A percentile compares a stretch with the other conserved stretches of the same genome.
These are phyloP conservation scores for Sabellastarte sp. DNA, from an alignment of 2,888 invertebrate genomes.

Conservation along the genomic window DNA sequence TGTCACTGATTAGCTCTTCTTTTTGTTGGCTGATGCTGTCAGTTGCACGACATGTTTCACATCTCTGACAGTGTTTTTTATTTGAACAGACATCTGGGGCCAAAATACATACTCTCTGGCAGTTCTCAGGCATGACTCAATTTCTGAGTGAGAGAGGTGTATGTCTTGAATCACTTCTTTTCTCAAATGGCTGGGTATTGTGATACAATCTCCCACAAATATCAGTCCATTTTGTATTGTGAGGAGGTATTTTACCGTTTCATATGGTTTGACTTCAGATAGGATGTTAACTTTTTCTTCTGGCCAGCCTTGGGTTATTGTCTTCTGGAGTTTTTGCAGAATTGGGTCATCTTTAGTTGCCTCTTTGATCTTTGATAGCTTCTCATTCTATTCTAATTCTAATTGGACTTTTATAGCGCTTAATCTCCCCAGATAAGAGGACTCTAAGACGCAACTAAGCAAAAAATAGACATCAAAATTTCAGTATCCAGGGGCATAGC, in stretches of 20 bases:
- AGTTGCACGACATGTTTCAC: neutral
- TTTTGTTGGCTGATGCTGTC: neutral
- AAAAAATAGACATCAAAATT: too few species aligned
- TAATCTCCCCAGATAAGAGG: too few species aligned
- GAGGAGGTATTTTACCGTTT: constrained; percentile 2
- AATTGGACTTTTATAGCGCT: too few species aligned
- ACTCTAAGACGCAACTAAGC: too few species aligned
- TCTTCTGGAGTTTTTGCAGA: neutral
- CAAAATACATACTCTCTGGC: constrained; percentile 15
- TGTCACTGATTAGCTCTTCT: neutral
- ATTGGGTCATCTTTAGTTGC: neutral
- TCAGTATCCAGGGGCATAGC: too few species aligned
- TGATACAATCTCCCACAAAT: constrained; percentile 7
- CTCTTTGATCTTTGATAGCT: too few species aligned
- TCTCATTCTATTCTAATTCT: too few species aligned
- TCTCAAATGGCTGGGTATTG: constrained; percentile 13
- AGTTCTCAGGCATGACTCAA: constrained; percentile 3
- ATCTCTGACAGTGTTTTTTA: neutral
- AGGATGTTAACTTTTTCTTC: neutral
- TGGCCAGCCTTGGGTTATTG: constrained; percentile 11
- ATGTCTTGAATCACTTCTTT: constrained; percentile 11
- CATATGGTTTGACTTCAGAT: constrained; percentile 1
- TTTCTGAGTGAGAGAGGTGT: constrained; percentile 12
- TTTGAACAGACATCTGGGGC: constrained; percentile 7
- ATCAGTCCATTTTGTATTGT: constrained; percentile 10